These are phyloP conservation scores for Amblyopsis hoosieri DNA, from an alignment of 2,797 vertebrate genomes.

Conservation along the genomic window DNA sequence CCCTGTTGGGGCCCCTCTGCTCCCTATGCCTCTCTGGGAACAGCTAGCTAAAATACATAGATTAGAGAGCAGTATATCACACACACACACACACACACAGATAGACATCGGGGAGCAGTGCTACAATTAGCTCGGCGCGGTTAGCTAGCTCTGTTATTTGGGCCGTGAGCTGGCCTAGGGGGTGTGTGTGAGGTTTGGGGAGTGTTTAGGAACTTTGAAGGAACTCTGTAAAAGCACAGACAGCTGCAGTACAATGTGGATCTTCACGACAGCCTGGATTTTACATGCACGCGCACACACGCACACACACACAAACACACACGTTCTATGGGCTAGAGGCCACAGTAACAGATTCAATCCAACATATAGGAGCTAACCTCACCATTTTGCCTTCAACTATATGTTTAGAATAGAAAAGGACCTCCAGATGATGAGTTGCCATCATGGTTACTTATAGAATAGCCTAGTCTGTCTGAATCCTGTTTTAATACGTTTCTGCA, in stretches of 20 bases:
- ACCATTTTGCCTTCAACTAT: too few relatives aligned
- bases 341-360: too few relatives aligned
- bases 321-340: too few relatives aligned
- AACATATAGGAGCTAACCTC: too few relatives aligned
- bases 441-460: too few relatives aligned
- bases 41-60: slow-evolving; percentile 36
- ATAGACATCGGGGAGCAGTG: slow-evolving; percentile 37
- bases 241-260: slow-evolving; percentile 36
- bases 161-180: slow-evolving; percentile 40
- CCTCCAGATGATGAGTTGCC: too few relatives aligned
- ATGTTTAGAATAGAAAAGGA: too few relatives aligned
- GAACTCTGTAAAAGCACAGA: slow-evolving; percentile 39
- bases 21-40: slow-evolving; percentile 16
- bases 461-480: too few relatives aligned
- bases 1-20: slow-evolving; percentile 14
- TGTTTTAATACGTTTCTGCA: too few relatives aligned
- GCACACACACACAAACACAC: neutral
- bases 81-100: slow-evolving; percentile 24
- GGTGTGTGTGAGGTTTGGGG: slow-evolving; percentile 39
- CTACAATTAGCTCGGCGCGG: slow-evolving; percentile 81
- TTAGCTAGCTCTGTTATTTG: slow-evolving; percentile 76
- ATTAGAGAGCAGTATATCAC: slow-evolving; percentile 41
- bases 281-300: neutral
- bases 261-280: neutral
- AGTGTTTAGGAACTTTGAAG: slow-evolving; percentile 28